phyloP scores from a whole-genome alignment of 2,888 invertebrate genomes.

The Lamproptera curius region DNA sequence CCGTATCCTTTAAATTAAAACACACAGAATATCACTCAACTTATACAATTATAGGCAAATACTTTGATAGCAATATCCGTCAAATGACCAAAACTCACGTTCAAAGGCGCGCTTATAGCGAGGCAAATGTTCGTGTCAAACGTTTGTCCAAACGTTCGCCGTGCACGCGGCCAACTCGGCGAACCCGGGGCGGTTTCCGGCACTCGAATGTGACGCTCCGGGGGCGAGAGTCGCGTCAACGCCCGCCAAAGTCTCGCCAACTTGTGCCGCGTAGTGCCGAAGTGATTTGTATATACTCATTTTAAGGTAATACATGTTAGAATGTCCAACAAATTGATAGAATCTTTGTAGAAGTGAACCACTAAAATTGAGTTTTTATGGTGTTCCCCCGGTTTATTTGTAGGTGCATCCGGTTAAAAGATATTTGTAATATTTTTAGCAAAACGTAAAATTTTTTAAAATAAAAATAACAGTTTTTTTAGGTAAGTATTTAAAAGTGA shows the following conservation, averaged over 20 bases:
- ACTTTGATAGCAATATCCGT: background rate
- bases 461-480: too few relatives aligned
- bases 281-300: conserved; percentile 1
- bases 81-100: background rate
- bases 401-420: too few relatives aligned
- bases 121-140: background rate
- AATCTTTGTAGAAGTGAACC: too few relatives aligned
- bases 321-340: too few relatives aligned
- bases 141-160: conserved; percentile 15
- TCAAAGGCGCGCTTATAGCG: background rate
- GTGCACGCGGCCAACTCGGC: conserved; percentile 26
- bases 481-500: too few relatives aligned
- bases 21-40: background rate
- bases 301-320: conserved; percentile 19
- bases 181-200: conserved; percentile 36
- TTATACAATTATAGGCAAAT: background rate
- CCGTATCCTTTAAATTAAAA: background rate
- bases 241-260: conserved; percentile 26
- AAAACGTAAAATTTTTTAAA: too few relatives aligned
- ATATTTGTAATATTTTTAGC: too few relatives aligned
- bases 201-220: conserved; percentile 41
- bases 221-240: conserved; percentile 45
- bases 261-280: conserved; percentile 32
- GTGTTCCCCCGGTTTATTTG: too few relatives aligned
- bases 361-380: too few relatives aligned